A percentile compares a stretch with the other conserved stretches of the same genome.
These are phyloP conservation scores for Leontopithecus rosalia DNA, from an alignment of 2,797 vertebrate genomes.

Conservation along the genomic window DNA sequence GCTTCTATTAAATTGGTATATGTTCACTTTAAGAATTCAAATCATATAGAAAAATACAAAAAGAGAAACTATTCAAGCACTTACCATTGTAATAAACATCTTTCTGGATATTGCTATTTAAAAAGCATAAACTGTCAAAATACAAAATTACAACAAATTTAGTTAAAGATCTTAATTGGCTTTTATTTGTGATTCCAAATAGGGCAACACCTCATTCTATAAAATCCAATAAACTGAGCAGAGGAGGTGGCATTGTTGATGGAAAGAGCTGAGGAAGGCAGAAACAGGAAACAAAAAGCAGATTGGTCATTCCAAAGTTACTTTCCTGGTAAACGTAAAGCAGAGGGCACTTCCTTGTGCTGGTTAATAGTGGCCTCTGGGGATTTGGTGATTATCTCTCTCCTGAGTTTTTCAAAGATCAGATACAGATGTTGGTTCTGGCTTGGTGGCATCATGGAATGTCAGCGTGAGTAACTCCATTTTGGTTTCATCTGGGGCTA, in stretches of 20 bases:
- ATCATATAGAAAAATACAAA: not conserved
- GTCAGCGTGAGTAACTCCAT: not conserved
- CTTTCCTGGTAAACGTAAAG: not conserved
- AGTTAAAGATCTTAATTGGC: not conserved
- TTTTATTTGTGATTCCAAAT: not conserved
- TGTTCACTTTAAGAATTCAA: not conserved
- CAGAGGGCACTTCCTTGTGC: too few species aligned
- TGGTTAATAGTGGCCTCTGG: not conserved
- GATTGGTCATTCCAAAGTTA: not conserved
- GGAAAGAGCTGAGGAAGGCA: not conserved
- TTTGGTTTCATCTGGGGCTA: not conserved
- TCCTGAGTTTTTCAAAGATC: not conserved
- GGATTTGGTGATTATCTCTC: not conserved
- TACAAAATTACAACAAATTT: not conserved
- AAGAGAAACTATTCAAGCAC: not conserved
- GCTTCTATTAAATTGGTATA: slow-evolving; percentile 8
- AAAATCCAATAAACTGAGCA: not conserved
- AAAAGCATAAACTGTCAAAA: not conserved
- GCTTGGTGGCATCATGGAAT: not conserved
- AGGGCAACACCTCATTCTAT: not conserved
- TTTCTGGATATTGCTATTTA: not conserved
- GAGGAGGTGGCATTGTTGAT: not conserved
- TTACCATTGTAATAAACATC: not conserved
- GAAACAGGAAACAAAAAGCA: not conserved
- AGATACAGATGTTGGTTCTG: not conserved